A percentile compares a stretch with the other conserved stretches of the same genome.
Conservation (phyloP, 2,888 invertebrate genomes). For the Hoplodrina blanda region DNA sequence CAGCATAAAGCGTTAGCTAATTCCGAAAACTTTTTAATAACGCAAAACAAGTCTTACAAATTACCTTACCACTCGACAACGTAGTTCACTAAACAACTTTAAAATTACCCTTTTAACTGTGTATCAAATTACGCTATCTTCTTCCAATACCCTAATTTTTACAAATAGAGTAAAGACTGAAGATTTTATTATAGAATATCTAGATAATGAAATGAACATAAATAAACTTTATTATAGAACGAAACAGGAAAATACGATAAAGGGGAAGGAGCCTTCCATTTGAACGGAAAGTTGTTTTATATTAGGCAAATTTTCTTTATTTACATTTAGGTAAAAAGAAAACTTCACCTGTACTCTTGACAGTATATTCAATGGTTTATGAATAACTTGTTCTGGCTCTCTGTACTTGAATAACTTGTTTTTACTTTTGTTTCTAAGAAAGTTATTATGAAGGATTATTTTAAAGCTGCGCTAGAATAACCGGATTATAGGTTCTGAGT, state of each 20-base stretch:
- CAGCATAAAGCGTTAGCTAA: too few relatives aligned
- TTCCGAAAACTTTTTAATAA: background rate
- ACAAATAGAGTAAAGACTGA: constrained; percentile 47
- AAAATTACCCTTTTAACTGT: constrained; percentile 21
- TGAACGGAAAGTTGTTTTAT: constrained; percentile 77
- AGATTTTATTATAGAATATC: constrained; percentile 66
- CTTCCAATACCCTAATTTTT: constrained; percentile 34
- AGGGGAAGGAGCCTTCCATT: constrained; percentile 74
- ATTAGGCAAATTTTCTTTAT: constrained; percentile 77
- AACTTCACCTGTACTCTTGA: constrained; percentile 70
- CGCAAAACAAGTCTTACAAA: background rate
- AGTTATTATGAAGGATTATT: background rate
- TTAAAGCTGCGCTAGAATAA: background rate
- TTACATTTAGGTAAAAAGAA: constrained; percentile 73
- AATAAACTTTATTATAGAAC: constrained; percentile 73
- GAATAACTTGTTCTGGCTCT: constrained; percentile 46
- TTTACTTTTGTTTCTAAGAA: background rate
- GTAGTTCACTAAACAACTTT: constrained; percentile 14
- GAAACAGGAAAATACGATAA: constrained; percentile 75
- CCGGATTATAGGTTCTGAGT: background rate
- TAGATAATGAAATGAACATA: constrained; percentile 72
- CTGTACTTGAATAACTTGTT: constrained; percentile 9
- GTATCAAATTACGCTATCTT: constrained; percentile 30
- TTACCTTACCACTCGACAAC: background rate
- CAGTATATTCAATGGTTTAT: constrained; percentile 68